Evolutionary conservation across 2,888 invertebrate species (phyloP).

Genomic region (Drosophila lacicola): DNA sequence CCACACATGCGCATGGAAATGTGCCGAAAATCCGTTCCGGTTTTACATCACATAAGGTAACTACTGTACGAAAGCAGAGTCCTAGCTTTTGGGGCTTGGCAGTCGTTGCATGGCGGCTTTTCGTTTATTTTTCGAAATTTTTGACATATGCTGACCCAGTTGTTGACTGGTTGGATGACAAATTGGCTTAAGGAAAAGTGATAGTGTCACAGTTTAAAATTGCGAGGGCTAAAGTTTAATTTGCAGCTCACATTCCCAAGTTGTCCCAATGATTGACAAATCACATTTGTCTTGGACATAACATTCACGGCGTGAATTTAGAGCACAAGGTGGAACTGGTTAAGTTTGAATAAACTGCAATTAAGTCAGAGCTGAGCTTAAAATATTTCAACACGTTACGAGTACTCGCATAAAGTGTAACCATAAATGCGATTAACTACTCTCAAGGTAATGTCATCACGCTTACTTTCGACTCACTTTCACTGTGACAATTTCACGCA

Average conservation of each 20-base stretch:
- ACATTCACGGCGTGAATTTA: constrained; percentile 5
- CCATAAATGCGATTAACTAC: constrained; percentile 20
- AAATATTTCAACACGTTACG: constrained; percentile 20
- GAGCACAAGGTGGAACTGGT: constrained; percentile 8
- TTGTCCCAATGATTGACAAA: constrained; percentile 35
- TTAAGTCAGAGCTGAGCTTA: constrained; percentile 22
- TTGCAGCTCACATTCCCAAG: constrained; percentile 14
- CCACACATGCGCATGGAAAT: no score
- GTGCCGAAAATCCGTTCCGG: no score
- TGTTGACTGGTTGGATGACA: neutral
- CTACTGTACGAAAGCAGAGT: no score
- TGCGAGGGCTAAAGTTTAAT: neutral
- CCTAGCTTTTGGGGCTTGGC: no score
- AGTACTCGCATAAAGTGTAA: neutral
- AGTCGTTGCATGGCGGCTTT: no score
- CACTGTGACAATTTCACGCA: constrained; percentile 15
- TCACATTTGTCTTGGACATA: constrained; percentile 25
- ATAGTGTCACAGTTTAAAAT: constrained; percentile 14
- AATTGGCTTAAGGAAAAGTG: constrained; percentile 11
- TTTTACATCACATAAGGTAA: no score
- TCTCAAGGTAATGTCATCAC: constrained; percentile 24
- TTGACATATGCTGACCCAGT: constrained; percentile 2
- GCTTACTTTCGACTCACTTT: constrained; percentile 24
- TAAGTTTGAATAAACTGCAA: constrained; percentile 21
- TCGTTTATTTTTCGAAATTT: neutral